phyloP scores from a whole-genome alignment of 1,140 invertebrate genomes.

The Hycleus phaleratus region DNA sequence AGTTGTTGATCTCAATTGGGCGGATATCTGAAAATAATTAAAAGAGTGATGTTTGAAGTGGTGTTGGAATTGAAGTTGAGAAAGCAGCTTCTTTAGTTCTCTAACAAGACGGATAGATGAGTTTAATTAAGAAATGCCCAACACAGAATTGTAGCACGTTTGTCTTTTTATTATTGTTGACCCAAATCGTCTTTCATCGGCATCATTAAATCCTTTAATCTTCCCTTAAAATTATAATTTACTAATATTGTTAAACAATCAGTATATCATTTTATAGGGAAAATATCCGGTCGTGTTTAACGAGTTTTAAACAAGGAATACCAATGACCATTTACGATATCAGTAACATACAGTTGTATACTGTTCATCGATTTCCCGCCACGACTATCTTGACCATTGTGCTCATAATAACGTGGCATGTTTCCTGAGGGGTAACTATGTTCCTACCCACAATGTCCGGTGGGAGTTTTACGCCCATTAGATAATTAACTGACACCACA shows the following conservation, averaged over 20 bases:
- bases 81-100: too few species aligned
- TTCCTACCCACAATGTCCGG: conserved; percentile 2
- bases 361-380: conserved; percentile 10
- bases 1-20: too few species aligned
- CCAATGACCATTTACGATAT: conserved; percentile 9
- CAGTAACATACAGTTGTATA: conserved; percentile 9
- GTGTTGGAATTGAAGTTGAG: too few species aligned
- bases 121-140: too few species aligned
- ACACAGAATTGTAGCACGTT: too few species aligned
- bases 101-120: too few species aligned
- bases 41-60: too few species aligned
- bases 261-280: neutral
- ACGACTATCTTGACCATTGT: conserved; percentile 14
- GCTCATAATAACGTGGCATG: conserved; percentile 9
- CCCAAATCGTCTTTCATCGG: too few species aligned
- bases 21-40: too few species aligned
- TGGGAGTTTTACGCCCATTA: conserved; percentile 15
- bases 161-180: too few species aligned
- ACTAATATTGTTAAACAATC: conserved; percentile 6
- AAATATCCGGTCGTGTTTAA: conserved; percentile 6
- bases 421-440: conserved; percentile 12
- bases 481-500: conserved; percentile 12
- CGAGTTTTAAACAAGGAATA: conserved; percentile 10
- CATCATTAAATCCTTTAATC: too few species aligned
- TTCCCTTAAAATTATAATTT: too few species aligned